These are phyloP conservation scores for Helicoverpa assulta DNA, from an alignment of 2,888 invertebrate species.

Conservation along the genomic window DNA sequence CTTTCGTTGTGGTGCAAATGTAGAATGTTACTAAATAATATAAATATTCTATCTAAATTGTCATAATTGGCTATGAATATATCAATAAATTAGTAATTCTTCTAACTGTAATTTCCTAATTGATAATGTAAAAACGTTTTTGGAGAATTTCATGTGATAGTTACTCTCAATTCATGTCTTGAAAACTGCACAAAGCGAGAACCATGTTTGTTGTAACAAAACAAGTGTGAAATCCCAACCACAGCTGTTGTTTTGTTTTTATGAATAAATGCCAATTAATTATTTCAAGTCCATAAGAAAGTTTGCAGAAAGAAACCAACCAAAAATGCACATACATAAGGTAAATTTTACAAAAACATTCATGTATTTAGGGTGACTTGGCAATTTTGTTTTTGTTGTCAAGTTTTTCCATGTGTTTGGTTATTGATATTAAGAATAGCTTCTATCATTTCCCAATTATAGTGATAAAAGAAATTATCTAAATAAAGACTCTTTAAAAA, in stretches of 20 bases:
- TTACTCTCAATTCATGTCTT: background rate
- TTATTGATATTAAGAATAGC: background rate
- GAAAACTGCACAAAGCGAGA: constrained; percentile 9
- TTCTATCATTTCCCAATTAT: background rate
- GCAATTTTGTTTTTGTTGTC: constrained; percentile 47
- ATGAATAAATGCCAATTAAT: constrained; percentile 51
- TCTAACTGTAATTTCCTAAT: background rate
- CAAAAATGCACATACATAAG: constrained; percentile 26
- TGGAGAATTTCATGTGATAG: background rate
- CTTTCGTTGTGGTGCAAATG: too few relatives aligned
- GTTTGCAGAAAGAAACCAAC: constrained; percentile 38
- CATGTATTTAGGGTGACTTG: constrained; percentile 44
- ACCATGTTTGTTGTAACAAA: constrained; percentile 15
- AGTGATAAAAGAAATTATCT: background rate
- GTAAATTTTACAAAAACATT: constrained; percentile 29
- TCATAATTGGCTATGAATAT: too few relatives aligned
- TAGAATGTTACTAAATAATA: too few relatives aligned
- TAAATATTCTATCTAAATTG: too few relatives aligned
- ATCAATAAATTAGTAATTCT: too few relatives aligned
- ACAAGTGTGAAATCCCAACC: constrained; percentile 26
- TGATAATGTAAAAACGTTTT: background rate
- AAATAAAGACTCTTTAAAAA: constrained; percentile 14
- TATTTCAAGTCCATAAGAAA: constrained; percentile 24
- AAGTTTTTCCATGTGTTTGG: constrained; percentile 9
- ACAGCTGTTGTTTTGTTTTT: constrained; percentile 46